phyloP scores from a whole-genome alignment of 1,140 invertebrate species.

The Drosophila pectinifera region DNA sequence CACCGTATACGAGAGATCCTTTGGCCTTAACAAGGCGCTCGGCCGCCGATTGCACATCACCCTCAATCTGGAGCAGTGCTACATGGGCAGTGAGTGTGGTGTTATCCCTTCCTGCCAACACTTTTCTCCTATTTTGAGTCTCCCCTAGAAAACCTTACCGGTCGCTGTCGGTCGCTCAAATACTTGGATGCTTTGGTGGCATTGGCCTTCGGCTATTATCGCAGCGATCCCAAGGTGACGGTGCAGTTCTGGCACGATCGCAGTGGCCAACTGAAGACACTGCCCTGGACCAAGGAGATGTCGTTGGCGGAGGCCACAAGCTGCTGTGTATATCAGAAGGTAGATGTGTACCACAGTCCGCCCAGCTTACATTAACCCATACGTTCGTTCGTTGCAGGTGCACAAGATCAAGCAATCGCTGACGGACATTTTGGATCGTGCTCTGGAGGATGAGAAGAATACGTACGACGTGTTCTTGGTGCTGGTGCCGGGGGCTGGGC shows the following conservation, averaged over 20 bases:
- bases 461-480: constrained; percentile 75
- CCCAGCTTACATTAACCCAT: not conserved
- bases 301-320: constrained; percentile 49
- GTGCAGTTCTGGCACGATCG: constrained; percentile 65
- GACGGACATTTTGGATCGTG: constrained; percentile 43
- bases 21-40: constrained; percentile 60
- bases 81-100: constrained; percentile 66
- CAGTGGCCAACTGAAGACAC: constrained; percentile 44
- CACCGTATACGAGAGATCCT: constrained; percentile 59
- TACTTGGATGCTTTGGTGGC: constrained; percentile 71
- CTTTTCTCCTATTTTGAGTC: not conserved
- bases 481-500: constrained; percentile 67
- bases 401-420: constrained; percentile 63
- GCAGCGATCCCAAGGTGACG: constrained; percentile 52
- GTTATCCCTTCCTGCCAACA: no score
- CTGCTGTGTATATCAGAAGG: constrained; percentile 49
- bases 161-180: constrained; percentile 46
- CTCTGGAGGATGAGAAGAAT: constrained; percentile 28
- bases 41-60: constrained; percentile 72
- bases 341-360: not conserved
- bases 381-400: constrained; percentile 16
- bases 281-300: constrained; percentile 62
- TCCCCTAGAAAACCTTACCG: constrained; percentile 46
- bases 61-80: constrained; percentile 67
- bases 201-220: constrained; percentile 74